Base-by-base conservation (phyloP, 1,140 invertebrate genomes). In the Drosophila ironensis region DNA sequence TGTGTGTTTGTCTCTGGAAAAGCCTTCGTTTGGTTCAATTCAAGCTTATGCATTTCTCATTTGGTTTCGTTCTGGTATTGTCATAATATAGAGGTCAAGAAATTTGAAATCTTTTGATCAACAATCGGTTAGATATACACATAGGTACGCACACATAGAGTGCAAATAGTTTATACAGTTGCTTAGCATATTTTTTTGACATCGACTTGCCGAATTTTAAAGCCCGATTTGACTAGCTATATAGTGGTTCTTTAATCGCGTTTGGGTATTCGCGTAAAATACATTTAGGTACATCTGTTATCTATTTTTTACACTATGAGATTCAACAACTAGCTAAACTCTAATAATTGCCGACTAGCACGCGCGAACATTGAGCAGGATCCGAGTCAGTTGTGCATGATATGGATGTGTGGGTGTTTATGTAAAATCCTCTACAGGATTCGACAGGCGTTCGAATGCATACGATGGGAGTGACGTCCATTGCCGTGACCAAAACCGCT, bases 371-470 rank as follows among this genome's bases (percentile, higher is more conserved):
- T 72, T 78, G 46, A 81, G 46, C 37, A 27, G 35, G 68, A 54
- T 72, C 20, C 12, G 51, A 52, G 56, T 45, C 28, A 8, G 56
- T 63, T 33, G 25, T 48, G 40, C 42, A 30, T 52, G 69, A 82
- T 78, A 64, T 69, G 71, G 51, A 53, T 19, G 37, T 30, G 28
- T 22, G n/a, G 2, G 25, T 8, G 11, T 12, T 40, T n/a, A 6
- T 1, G 12, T 6, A 9, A 4, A 9, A 1, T 20, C 25, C 54
- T 72, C 45, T 90, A 90, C 20, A 90, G 64, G 17, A 90, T 64
- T 4, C 57, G 46, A 51, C 89, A 90, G 38, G 89, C 89, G 42
- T 89, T 90, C 4, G 89, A 90, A 68, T 90, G 89, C 72, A 90
- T 86, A 35, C 87, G 72, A 66, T 90, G 87, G 44, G 87, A 80